Conservation (phyloP, 2,113 vertebrate genomes). For the Melanocharis versteri region DNA sequence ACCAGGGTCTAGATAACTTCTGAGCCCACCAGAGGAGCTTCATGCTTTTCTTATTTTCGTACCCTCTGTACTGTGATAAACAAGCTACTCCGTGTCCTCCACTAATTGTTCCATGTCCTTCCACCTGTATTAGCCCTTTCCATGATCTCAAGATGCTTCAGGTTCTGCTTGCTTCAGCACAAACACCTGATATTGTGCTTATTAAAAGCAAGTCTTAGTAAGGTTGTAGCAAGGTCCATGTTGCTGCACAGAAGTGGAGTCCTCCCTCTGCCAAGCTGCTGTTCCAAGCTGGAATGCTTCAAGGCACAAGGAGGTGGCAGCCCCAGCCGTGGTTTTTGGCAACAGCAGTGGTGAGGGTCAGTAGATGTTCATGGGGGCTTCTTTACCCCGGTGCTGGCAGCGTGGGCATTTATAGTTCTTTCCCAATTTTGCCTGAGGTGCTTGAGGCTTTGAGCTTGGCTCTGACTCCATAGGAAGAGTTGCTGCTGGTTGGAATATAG, state of each 20-base stretch:
- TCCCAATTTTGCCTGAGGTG: background rate
- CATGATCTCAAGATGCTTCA: background rate
- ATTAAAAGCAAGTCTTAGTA: background rate
- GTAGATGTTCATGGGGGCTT: background rate
- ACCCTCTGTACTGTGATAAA: background rate
- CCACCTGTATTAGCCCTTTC: background rate
- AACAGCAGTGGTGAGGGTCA: background rate
- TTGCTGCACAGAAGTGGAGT: background rate
- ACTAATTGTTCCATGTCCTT: background rate
- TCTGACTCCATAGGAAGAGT: background rate
- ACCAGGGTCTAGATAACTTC: background rate
- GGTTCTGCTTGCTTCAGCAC: background rate
- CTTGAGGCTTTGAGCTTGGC: background rate
- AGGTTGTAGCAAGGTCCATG: background rate
- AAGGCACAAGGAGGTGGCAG: background rate
- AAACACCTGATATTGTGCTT: background rate
- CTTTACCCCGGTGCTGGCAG: rapidly evolving
- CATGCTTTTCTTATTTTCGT: background rate
- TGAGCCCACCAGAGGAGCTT: background rate
- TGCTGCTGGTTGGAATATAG: background rate
- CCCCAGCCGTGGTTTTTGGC: background rate
- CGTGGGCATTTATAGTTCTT: background rate
- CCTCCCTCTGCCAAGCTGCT: background rate
- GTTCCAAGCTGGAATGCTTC: background rate
- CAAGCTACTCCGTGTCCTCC: background rate